These are phyloP conservation scores for Ditylenchus dipsaci DNA, from an alignment of 1,140 invertebrate species.

Conservation along the genomic window DNA sequence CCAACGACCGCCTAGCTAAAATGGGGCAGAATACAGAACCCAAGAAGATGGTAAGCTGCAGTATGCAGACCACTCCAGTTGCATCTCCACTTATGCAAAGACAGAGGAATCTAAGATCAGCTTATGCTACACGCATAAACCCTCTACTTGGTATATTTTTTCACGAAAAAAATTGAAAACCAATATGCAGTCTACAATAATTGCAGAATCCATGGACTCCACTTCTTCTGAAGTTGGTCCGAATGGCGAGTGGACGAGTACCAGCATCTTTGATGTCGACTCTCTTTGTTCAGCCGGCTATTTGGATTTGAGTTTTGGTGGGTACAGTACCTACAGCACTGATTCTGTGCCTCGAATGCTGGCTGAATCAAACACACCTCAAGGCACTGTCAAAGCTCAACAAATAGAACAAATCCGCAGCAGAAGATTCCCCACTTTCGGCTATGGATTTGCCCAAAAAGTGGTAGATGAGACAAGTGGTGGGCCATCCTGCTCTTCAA, in stretches of 20 bases:
- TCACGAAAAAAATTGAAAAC: not conserved
- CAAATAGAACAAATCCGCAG: not conserved
- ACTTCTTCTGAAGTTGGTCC: constrained; percentile 25
- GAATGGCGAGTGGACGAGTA: constrained; percentile 21
- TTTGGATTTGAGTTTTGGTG: constrained; percentile 36
- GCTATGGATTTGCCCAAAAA: constrained; percentile 5
- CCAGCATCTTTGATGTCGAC: constrained; percentile 34
- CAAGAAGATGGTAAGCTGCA: constrained; percentile 37
- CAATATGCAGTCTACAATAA: too few species aligned
- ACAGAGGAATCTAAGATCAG: not conserved
- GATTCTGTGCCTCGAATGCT: constrained; percentile 37
- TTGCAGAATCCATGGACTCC: constrained; percentile 37
- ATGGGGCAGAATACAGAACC: constrained; percentile 32
- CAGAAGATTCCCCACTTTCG: not conserved
- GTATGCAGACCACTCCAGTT: constrained; percentile 38
- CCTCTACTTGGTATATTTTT: too few species aligned
- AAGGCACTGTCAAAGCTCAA: not conserved
- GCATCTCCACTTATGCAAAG: not conserved
- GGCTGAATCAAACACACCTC: constrained; percentile 28
- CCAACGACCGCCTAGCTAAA: constrained; percentile 34
- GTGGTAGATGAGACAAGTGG: constrained; percentile 1
- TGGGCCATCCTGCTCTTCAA: not conserved
- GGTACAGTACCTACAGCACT: constrained; percentile 34
- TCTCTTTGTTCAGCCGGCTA: constrained; percentile 37
- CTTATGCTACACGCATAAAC: not conserved